These are phyloP conservation scores for Ericerus pela DNA, from an alignment of 1,140 invertebrate species.

Conservation along the genomic window DNA sequence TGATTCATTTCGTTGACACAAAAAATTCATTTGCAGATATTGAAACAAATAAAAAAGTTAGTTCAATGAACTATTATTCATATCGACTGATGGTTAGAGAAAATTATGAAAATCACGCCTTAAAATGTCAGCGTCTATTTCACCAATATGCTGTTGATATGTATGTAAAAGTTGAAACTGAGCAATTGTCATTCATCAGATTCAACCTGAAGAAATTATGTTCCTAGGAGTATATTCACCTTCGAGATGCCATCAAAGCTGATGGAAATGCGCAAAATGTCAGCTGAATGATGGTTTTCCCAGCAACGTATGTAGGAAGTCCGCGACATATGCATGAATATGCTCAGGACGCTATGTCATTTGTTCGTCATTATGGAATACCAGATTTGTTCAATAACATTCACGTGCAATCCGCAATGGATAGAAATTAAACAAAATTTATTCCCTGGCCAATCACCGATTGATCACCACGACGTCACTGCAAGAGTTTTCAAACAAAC, in stretches of 20 bases:
- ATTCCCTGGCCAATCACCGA: neutral
- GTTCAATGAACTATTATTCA: constrained; percentile 31
- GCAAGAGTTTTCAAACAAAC: constrained; percentile 18
- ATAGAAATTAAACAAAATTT: constrained; percentile 10
- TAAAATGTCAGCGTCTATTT: constrained; percentile 24
- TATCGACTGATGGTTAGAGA: constrained; percentile 29
- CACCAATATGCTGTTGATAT: constrained; percentile 32
- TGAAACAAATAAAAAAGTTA: constrained; percentile 28
- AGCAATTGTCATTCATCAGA: constrained; percentile 28
- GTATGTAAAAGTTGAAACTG: constrained; percentile 30
- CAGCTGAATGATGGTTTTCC: constrained; percentile 24
- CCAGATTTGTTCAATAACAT: constrained; percentile 17
- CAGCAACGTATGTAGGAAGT: constrained; percentile 30
- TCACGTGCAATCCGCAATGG: constrained; percentile 17
- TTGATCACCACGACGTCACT: constrained; percentile 2
- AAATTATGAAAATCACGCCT: constrained; percentile 21
- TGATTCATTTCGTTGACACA: too few species aligned
- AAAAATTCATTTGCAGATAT: too few species aligned
- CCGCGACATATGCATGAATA: constrained; percentile 35
- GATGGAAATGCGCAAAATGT: constrained; percentile 18
- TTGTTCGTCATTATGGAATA: constrained; percentile 32
- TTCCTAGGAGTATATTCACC: constrained; percentile 25
- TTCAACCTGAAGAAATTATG: constrained; percentile 27
- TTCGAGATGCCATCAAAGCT: constrained; percentile 22
- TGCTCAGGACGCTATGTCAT: constrained; percentile 36